Base-by-base conservation (phyloP, 2,113 vertebrate genomes). In the Carlito syrichta region DNA sequence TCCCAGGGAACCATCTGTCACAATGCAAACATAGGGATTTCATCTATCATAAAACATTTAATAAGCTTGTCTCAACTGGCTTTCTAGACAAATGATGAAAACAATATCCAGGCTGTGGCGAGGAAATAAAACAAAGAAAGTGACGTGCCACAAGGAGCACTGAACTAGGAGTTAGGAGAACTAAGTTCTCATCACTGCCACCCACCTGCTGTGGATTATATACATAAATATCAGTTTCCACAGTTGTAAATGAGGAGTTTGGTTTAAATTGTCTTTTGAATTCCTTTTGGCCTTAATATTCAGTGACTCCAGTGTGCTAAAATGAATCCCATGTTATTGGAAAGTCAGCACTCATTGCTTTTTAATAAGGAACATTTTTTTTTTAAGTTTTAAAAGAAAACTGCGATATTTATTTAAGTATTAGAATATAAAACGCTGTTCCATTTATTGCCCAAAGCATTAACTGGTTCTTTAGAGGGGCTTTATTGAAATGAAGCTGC, bases 1-100 rank as follows among this genome's bases (percentile, higher is more conserved):
- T 54, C 40, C 78, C 56, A 66, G 60, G 79, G 92, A 92, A 78
- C 68, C 85, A 91, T 96, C 60, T 93, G 82, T 83, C 86, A 91
- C 19, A 88, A 69, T 14, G 86, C 82, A 96, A 96, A 92, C 69
- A 63, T 0, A 17, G 43, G 71, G 56, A 68, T 74, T 86, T 54
- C 50, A 96, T 14, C 50, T 63, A 82, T 74, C 58, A 79, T 35
- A 63, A 95, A 95, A 94, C 52, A 94, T 30, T 68, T 56, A 79
- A 12, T 91, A 78, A 77, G 62, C 79, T 86, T 60, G 25, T 74
- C 50, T 68, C 60, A 69, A 58, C 0, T 14, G 30, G 25, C 56
- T 13, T 90, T 86, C 43, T 87, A 60, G 25, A 90, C 63, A 85
- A 92, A 60, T 52, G 23, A 81, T 20, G 12, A 71, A 35, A 83